Base-by-base conservation (phyloP, 1,140 invertebrate genomes). In the Euura lappo region DNA sequence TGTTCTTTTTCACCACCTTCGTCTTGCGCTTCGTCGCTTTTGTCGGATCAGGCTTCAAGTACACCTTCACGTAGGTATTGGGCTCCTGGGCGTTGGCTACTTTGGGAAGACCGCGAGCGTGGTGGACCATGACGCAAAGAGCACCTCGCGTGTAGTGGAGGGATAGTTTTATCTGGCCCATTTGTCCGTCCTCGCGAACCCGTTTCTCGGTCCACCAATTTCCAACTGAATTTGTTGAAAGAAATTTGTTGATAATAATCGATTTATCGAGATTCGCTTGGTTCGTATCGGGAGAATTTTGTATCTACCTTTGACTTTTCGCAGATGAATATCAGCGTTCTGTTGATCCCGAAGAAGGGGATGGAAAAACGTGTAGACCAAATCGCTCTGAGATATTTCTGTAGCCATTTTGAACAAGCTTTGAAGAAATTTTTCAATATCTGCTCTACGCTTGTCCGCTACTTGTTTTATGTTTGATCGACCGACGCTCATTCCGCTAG, bases 361-460 rank as follows among this genome's bases (percentile, higher is more conserved):
- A 90, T 99, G 98, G 85, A 99, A 99, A 88, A 99, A 99, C 1
- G 98, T 99, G 84, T 99, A 99, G 6, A 99, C 96, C 46, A 99
- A 89, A 87, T 98, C 96, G 46, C 96, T 98, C 89, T 99, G 96
- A 1, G 95, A 93, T 79, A 99, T 97, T 90, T 99, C 98, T 79
- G 96, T 93, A 8, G 96, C 93, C 81, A 97, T 92, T 80, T 90
- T 90, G 87, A 98, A 96, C 60, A 99, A 88, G 0, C 95, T 94
- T 60, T 92, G 89, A 2, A 99, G 89, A 87, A 99, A 99, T 74
- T 91, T 90, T 85, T 96, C 93, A 71, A 99, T 93, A 81, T 98
- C 95, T 10, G 90, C 87, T 79, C 94, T 93, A 67, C 98, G 91
- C 81, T 94, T 94, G 80, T 98, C 96, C 0, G 98, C 97, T 7